Evolutionary conservation across 2,113 vertebrate species (phyloP).

Genomic region (Ciconia boyciana): DNA sequence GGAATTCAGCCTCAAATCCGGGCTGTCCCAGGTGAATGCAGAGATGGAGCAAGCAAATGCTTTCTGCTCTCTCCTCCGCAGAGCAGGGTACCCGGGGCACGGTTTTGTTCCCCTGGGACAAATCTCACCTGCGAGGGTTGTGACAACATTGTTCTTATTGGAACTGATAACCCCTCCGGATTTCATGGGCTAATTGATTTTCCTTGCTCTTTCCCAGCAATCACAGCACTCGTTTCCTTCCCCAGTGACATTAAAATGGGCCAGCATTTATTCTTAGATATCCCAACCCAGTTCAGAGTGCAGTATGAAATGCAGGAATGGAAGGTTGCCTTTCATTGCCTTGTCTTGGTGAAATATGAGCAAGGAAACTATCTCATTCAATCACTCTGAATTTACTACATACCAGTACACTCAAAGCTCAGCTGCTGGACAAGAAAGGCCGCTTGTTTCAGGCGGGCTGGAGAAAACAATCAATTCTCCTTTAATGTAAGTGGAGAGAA

Average conservation of each 20-base stretch:
- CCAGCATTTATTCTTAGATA: not conserved
- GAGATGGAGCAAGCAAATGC: not conserved
- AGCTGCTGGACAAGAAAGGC: constrained; percentile 19
- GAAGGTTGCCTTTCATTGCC: not conserved
- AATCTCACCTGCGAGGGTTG: not conserved
- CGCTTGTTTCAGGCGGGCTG: constrained; percentile 30
- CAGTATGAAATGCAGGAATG: not conserved
- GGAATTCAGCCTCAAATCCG: not conserved
- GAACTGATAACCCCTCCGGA: not conserved
- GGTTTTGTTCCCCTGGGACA: not conserved
- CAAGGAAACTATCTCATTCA: not conserved
- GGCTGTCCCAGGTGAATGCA: not conserved
- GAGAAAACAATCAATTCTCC: not conserved
- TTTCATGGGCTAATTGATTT: not conserved
- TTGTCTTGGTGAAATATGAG: constrained; percentile 42
- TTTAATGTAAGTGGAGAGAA: constrained; percentile 37
- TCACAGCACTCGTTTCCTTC: not conserved
- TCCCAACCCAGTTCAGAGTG: not conserved
- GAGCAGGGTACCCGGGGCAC: not conserved
- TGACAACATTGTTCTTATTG: not conserved
- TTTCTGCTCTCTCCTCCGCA: not conserved
- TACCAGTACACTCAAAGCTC: not conserved
- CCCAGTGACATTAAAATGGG: not conserved
- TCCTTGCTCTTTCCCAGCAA: not conserved
- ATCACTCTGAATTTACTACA: not conserved